Evolutionary conservation across 2,888 invertebrate species (phyloP), one percentile per base, ranked within the genome.

Genomic region (Boloria euphrosyne): DNA sequence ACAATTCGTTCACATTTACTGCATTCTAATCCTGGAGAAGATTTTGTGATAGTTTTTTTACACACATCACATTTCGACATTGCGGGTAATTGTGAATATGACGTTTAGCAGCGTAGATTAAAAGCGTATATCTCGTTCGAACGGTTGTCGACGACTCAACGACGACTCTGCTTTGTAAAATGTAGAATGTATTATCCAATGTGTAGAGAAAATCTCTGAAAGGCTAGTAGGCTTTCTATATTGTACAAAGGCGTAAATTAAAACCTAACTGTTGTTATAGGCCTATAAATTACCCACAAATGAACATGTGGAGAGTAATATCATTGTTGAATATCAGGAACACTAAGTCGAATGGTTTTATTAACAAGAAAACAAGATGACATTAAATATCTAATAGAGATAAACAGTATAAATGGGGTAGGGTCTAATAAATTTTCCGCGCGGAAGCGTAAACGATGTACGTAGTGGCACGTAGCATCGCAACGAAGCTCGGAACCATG

Each of bases 381-480:
- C 84, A 84, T 86, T 86, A 84, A 85, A 85, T 82, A 87, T 83
- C 83, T 84, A 85, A 85, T 86, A 82, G 83, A 88, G 88, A 89
- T 89, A 88, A 88, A 89, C 87, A 83, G 84, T 85, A 87, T 86
- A 87, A 89, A 88, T 87, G 85, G 84, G 86, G 87, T 84, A 83
- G 84, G 85, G 86, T 85, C 84, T 85, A 87, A 90, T 90, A 90
- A 90, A 91, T 90, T 89, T 82, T 84, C 84, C 78, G 79, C 82
- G 84, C 84, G 90, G 89, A 89, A 91, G 86, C 87, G 85, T 85
- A 90, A 89, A 90, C 88, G 90, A 88, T 86, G 87, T 86, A 89
- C 86, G 85, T 81, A 86, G 85, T 82, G 80, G 88, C 89, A 89
- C 90, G 90, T 84, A 78, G 72, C 79, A 78, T 71, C 69, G 69